Evolutionary conservation across 2,888 invertebrate genomes (phyloP).

Genomic region (Drepana falcataria): DNA sequence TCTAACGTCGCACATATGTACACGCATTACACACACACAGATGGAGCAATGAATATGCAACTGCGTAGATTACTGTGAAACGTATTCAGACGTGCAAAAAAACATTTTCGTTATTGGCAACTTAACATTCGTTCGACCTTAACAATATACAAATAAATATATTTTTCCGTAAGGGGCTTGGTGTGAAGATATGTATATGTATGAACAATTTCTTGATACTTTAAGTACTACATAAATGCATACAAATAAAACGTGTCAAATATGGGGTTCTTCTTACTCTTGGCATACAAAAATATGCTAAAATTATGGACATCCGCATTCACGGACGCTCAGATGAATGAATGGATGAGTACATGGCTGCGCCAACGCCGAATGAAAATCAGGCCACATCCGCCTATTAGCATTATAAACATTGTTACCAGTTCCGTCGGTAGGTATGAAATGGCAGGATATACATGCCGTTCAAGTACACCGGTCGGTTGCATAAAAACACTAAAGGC

Average conservation of each 20-base stretch:
- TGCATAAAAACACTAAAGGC: not conserved
- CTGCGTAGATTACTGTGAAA: slow-evolving; percentile 63
- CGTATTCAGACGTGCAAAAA: slow-evolving; percentile 15
- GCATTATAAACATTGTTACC: slow-evolving; percentile 48
- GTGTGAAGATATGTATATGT: too few species aligned
- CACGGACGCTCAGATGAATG: slow-evolving; percentile 46
- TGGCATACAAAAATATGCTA: slow-evolving; percentile 38
- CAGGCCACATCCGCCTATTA: slow-evolving; percentile 64
- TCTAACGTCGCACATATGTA: slow-evolving; percentile 35
- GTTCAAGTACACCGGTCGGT: not conserved
- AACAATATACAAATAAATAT: slow-evolving; percentile 6
- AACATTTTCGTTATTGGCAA: slow-evolving; percentile 7
- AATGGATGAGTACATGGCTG: slow-evolving; percentile 41
- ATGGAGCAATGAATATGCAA: slow-evolving; percentile 36
- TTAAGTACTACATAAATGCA: too few species aligned
- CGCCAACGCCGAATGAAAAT: slow-evolving; percentile 56
- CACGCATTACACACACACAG: slow-evolving; percentile 13
- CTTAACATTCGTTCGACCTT: slow-evolving; percentile 15
- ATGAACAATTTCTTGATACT: too few species aligned
- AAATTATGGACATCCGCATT: slow-evolving; percentile 56
- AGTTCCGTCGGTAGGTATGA: slow-evolving; percentile 36
- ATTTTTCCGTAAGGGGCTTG: too few species aligned
- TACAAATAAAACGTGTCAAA: slow-evolving; percentile 21
- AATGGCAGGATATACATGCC: not conserved
- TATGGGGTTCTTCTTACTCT: slow-evolving; percentile 26